phyloP scores from a whole-genome alignment of 2,797 vertebrate genomes.

The Kryptolebias ocellatus region DNA sequence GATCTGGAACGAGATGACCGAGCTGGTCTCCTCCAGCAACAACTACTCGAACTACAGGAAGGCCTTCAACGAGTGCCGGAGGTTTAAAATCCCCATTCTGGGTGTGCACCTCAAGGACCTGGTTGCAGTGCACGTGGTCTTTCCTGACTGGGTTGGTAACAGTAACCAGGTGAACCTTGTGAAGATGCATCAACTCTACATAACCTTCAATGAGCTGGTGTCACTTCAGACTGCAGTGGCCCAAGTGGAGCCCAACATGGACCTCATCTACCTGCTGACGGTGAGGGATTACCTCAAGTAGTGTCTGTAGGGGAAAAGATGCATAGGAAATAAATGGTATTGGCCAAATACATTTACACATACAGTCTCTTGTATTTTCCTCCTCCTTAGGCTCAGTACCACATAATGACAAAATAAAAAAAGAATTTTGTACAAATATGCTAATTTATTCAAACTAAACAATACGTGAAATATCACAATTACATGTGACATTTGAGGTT shows the following conservation, averaged over 20 bases:
- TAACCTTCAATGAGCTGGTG: constrained; percentile 94
- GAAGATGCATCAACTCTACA: constrained; percentile 98
- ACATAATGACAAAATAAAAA: too few species aligned
- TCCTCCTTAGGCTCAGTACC: too few species aligned
- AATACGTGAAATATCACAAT: too few species aligned
- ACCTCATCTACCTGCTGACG: constrained; percentile 93
- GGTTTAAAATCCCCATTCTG: constrained; percentile 96
- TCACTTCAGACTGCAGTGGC: constrained; percentile 89
- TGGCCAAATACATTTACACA: too few species aligned
- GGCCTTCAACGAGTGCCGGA: constrained; percentile 89
- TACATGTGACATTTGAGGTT: too few species aligned
- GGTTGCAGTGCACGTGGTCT: constrained; percentile 94
- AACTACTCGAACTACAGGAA: constrained; percentile 97
- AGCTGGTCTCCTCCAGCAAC: constrained; percentile 94
- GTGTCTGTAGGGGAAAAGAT: too few species aligned
- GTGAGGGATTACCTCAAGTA: constrained; percentile 76
- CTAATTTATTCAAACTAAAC: too few species aligned
- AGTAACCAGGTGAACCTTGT: constrained; percentile 92
- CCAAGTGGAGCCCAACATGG: constrained; percentile 96
- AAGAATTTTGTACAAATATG: too few species aligned
- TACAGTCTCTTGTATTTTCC: neutral
- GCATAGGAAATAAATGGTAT: too few species aligned
- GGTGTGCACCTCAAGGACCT: constrained; percentile 98
- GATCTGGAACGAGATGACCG: constrained; percentile 98
- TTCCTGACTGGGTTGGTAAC: constrained; percentile 91